phyloP scores from a whole-genome alignment of 2,113 vertebrate species.

The Ictalurus punctatus region DNA sequence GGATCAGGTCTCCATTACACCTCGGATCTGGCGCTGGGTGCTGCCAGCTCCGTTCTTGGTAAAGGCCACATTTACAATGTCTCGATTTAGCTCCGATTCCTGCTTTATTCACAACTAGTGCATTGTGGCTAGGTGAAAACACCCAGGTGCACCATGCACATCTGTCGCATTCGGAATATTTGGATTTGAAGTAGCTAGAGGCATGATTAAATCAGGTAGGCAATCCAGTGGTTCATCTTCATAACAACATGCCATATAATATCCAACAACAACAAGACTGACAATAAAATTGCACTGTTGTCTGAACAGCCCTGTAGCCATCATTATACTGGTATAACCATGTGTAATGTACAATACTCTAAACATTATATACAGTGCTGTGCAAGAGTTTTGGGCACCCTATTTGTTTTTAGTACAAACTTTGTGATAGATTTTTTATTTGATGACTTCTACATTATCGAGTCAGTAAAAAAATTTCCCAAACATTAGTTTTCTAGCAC shows the following conservation, averaged over 20 bases:
- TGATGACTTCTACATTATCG: too few relatives aligned
- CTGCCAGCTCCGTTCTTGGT: not conserved
- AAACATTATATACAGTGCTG: not conserved
- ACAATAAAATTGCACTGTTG: not conserved
- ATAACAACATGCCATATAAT: not conserved
- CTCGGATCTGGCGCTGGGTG: not conserved
- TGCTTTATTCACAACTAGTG: not conserved
- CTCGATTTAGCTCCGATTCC: not conserved
- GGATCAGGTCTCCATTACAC: conserved; percentile 21
- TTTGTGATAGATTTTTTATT: too few relatives aligned
- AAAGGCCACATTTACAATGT: not conserved
- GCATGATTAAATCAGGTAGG: not conserved
- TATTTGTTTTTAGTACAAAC: too few relatives aligned
- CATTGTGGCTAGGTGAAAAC: not conserved
- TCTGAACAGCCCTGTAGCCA: not conserved
- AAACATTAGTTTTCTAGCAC: too few relatives aligned
- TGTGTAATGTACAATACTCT: not conserved
- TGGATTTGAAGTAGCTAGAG: not conserved
- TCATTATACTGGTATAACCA: not conserved
- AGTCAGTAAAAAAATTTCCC: too few relatives aligned
- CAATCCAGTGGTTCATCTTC: not conserved
- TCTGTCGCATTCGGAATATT: not conserved
- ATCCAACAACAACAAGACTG: not conserved
- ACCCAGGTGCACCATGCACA: not conserved
- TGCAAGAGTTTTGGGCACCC: too few relatives aligned